A percentile compares a stretch with the other conserved stretches of the same genome.
phyloP scores from a whole-genome alignment of 2,113 vertebrate genomes.

The Lota lota region DNA sequence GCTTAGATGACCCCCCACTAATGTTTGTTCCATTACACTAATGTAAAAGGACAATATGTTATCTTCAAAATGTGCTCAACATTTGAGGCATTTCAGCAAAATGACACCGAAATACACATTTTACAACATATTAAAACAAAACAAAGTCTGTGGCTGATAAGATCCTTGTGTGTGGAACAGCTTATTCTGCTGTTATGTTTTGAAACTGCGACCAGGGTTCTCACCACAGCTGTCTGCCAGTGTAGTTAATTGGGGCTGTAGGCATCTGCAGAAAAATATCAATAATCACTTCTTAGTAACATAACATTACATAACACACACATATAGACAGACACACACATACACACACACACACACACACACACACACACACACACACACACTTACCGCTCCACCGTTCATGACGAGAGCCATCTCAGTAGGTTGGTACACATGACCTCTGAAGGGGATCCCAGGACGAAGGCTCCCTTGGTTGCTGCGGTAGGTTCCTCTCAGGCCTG shows the following conservation, averaged over 20 bases:
- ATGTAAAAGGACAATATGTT: no score
- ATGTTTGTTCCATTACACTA: no score
- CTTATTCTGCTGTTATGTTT: no score
- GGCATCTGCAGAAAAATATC: constrained; percentile 79
- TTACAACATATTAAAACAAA: no score
- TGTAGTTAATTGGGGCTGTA: constrained; percentile 95
- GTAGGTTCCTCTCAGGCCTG: constrained; percentile 87
- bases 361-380: constrained; percentile 46
- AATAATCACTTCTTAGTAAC: not conserved
- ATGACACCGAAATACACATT: no score
- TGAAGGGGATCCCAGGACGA: constrained; percentile 85
- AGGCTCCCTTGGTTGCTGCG: constrained; percentile 80
- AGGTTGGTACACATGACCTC: constrained; percentile 97
- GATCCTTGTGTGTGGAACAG: no score
- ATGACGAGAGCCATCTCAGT: constrained; percentile 98
- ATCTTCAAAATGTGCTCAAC: no score
- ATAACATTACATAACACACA: no score
- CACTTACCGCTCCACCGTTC: constrained; percentile 92
- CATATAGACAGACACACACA: no score
- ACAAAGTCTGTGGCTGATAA: no score
- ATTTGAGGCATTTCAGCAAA: no score
- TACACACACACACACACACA: constrained; percentile 70
- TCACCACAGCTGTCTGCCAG: constrained; percentile 96
- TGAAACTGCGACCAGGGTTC: not conserved
- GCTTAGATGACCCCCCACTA: no score